Evolutionary conservation across 2,888 invertebrate genomes (phyloP), one percentile per base, ranked within the genome.

Genomic region (Unio pictorum): DNA sequence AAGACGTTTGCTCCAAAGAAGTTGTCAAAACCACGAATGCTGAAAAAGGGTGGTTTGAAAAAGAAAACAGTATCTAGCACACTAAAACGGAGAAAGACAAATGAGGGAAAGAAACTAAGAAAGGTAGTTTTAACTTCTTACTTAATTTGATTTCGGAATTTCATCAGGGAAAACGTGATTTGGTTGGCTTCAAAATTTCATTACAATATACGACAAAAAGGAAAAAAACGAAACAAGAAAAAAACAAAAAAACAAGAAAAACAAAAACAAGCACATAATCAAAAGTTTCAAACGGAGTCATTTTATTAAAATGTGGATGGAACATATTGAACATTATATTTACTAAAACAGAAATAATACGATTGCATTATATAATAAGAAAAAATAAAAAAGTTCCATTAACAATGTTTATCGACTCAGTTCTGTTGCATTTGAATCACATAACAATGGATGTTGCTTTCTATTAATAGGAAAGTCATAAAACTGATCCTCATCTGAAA

Each of bases 401-500:
- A 11, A 45, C 45, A 45, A 45, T 0, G 11, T 45, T 1, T 1
- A 11, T 45, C 45, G 3, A 34, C 0, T 45, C 11, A 11, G 3
- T 45, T 45, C 3, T 11, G 45, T 11, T 11, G 45, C 11, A 8
- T 45, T 45, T 11, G 11, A 1, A 3, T 2, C 11, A 45, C 45
- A 45, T 11, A 45, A 3, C 45, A 45, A 45, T 5, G 20, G 8
- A 58, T 59, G 55, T 23, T 5, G 2, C 20, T 3, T 65, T 55
- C 20, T 20, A 23, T 30, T 64, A 54, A 59, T 60, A 45, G 68
- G 72, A 23, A 61, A 63, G 62, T 23, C 69, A 26, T 45, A 61
- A 64, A 45, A 61, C 63, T 34, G 55, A 74, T 4, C 76, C 77
- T 23, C 75, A 68, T 45, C 61, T 75, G 17, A 71, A 69, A 30